Conservation (phyloP, 2,888 invertebrate species). For the Cenopis cana region DNA sequence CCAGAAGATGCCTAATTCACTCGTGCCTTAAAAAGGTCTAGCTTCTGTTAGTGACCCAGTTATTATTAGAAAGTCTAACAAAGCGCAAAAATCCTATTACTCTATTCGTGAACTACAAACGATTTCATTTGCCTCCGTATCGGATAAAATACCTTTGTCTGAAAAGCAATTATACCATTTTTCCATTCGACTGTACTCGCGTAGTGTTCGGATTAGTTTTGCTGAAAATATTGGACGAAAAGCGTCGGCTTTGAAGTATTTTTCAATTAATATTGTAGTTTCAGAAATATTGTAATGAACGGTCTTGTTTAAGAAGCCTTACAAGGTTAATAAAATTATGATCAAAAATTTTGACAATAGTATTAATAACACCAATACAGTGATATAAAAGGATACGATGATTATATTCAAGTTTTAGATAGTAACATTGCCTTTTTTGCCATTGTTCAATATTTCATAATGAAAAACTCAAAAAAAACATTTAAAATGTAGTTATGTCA, state of each 20-base stretch:
- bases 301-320: too few species aligned
- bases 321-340: too few species aligned
- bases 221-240: conserved; percentile 4
- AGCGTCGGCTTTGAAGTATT: background rate
- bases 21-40: background rate
- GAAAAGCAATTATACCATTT: conserved; percentile 43
- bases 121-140: conserved; percentile 22
- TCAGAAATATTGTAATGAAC: too few species aligned
- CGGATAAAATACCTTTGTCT: conserved; percentile 19
- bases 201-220: conserved; percentile 24
- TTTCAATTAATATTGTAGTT: background rate
- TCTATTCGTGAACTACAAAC: conserved; percentile 21
- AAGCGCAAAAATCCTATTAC: conserved; percentile 12
- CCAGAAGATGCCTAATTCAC: too few species aligned
- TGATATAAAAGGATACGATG: too few species aligned
- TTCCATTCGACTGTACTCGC: conserved; percentile 29
- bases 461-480: too few species aligned
- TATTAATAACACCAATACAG: too few species aligned
- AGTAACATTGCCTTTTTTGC: too few species aligned
- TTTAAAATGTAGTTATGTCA: too few species aligned
- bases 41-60: background rate
- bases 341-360: too few species aligned
- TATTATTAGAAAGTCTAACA: conserved; percentile 12
- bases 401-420: too few species aligned
- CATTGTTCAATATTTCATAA: too few species aligned